phyloP scores from a whole-genome alignment of 2,113 vertebrate species.

The Phrynocephalus versicolor region DNA sequence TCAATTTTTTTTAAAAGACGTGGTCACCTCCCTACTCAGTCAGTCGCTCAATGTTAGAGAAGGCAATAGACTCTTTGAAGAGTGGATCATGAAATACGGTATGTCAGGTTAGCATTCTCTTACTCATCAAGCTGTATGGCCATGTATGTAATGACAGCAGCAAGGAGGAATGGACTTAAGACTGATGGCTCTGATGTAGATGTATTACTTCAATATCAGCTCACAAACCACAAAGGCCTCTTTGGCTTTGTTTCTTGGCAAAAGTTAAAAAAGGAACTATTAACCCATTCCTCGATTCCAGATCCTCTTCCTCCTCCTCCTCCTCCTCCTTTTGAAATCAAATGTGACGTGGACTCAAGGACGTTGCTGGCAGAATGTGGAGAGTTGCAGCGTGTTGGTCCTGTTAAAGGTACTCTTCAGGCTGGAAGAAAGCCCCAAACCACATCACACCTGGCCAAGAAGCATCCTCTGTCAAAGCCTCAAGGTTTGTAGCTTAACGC shows the following conservation, averaged over 20 bases:
- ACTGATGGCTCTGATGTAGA: conserved; percentile 5
- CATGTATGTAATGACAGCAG: not conserved
- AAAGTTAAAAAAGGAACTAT: not conserved
- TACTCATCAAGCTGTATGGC: not conserved
- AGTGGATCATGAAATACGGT: not conserved
- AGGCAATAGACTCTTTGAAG: conserved; percentile 9
- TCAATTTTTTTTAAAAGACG: not conserved
- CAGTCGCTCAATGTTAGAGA: not conserved
- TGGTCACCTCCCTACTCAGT: not conserved
- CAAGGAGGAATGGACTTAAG: not conserved
- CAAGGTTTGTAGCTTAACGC: conserved; percentile 74
- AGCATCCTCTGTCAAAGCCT: conserved; percentile 79
- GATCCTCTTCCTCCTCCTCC: conserved; percentile 73
- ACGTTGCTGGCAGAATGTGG: conserved; percentile 67
- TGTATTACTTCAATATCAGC: not conserved
- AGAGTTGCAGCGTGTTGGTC: conserved; percentile 47
- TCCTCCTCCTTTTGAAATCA: conserved; percentile 72
- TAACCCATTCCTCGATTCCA: conserved; percentile 45
- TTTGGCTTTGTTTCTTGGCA: conserved; percentile 1
- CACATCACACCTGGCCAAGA: conserved; percentile 71
- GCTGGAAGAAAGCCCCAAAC: conserved; percentile 75
- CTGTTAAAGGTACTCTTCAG: conserved; percentile 75
- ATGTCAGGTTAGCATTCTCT: not conserved
- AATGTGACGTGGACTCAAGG: conserved; percentile 73
- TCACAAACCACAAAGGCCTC: not conserved